A percentile compares a stretch with the other conserved stretches of the same genome.
These are phyloP conservation scores for Microvelia longipes DNA, from an alignment of 1,140 invertebrate species.

Conservation along the genomic window DNA sequence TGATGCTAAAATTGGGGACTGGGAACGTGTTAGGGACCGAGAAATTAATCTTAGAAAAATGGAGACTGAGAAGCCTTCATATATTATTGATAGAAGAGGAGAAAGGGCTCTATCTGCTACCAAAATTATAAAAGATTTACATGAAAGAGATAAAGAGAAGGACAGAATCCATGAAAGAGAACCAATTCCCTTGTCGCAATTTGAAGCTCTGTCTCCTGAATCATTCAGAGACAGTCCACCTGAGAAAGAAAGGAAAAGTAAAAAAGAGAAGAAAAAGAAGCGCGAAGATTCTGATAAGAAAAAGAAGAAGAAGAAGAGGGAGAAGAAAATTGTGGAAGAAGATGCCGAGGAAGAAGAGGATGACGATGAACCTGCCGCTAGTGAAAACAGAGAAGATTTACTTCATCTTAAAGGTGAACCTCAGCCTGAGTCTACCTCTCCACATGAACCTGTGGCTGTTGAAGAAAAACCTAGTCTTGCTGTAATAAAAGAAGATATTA, in stretches of 20 bases:
- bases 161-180: constrained; percentile 13
- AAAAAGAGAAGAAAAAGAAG: constrained; percentile 30
- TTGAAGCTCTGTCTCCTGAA: not conserved
- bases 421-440: too few relatives aligned
- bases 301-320: constrained; percentile 15
- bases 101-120: not conserved
- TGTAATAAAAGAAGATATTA: too few relatives aligned
- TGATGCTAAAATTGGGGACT: constrained; percentile 2
- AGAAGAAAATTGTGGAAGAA: not conserved
- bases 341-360: constrained; percentile 5
- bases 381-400: constrained; percentile 13
- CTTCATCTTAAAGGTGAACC: too few relatives aligned
- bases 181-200: not conserved
- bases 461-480: too few relatives aligned
- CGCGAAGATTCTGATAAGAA: constrained; percentile 22
- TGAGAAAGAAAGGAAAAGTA: constrained; percentile 34
- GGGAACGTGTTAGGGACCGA: constrained; percentile 19
- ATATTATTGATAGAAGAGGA: constrained; percentile 1
- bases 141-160: constrained; percentile 32
- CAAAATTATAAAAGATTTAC: not conserved
- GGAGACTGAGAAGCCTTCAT: constrained; percentile 10
- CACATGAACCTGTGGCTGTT: too few relatives aligned
- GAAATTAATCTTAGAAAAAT: constrained; percentile 18
- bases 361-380: constrained; percentile 6
- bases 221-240: constrained; percentile 15